Evolutionary conservation across 2,113 vertebrate genomes (phyloP).

Genomic region (Oryzias celebensis): DNA sequence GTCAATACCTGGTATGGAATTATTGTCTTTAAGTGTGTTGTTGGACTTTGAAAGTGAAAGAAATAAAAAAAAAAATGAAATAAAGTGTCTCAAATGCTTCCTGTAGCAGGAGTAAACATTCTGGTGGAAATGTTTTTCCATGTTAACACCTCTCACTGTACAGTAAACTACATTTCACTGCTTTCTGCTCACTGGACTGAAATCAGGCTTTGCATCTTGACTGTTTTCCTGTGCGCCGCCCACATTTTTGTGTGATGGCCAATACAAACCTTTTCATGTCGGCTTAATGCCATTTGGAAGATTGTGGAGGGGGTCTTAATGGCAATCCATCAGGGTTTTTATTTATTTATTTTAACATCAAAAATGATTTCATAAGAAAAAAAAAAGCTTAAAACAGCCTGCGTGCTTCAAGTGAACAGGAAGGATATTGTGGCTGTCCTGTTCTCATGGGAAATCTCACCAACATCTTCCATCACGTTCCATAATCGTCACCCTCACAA

Average conservation of each 20-base stretch:
- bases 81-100: neutral
- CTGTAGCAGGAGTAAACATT: neutral
- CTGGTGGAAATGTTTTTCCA: neutral
- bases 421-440: constrained; percentile 81
- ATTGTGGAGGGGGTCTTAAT: too few relatives aligned
- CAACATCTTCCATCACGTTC: constrained; percentile 74
- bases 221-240: too few relatives aligned
- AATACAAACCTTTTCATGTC: too few relatives aligned
- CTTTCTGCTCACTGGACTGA: too few relatives aligned
- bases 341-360: too few relatives aligned
- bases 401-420: constrained; percentile 65
- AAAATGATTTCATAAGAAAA: too few relatives aligned
- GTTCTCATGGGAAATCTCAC: constrained; percentile 75
- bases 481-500: constrained; percentile 68
- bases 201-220: too few relatives aligned
- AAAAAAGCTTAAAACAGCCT: neutral
- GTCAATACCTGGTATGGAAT: neutral
- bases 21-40: neutral
- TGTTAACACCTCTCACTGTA: constrained; percentile 14
- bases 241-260: too few relatives aligned
- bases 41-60: neutral
- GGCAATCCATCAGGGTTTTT: too few relatives aligned
- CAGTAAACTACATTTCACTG: neutral
- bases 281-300: too few relatives aligned
- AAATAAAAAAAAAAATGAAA: neutral